phyloP scores from a whole-genome alignment of 2,888 invertebrate genomes.

The Smittia sp. region DNA sequence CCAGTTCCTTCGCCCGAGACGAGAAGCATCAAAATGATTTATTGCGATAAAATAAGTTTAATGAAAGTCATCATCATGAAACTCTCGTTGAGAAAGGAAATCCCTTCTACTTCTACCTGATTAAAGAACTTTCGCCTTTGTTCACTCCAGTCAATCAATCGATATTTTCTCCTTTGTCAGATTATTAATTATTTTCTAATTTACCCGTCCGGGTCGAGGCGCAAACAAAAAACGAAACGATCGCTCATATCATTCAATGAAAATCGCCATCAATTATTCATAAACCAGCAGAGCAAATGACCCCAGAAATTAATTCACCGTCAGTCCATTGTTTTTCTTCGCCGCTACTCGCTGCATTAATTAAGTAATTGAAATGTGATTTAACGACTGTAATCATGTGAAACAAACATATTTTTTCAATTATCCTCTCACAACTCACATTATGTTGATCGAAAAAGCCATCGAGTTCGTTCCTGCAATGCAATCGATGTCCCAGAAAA shows the following conservation, averaged over 20 bases:
- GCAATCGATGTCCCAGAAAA: neutral
- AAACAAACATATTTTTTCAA: constrained; percentile 26
- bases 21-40: constrained; percentile 20
- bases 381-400: constrained; percentile 17
- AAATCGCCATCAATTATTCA: constrained; percentile 3
- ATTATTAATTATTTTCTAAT: constrained; percentile 18
- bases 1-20: neutral
- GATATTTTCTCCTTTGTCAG: neutral
- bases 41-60: constrained; percentile 39
- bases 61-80: constrained; percentile 33
- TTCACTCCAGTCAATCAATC: neutral
- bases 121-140: constrained; percentile 6
- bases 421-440: neutral
- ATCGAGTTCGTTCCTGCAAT: neutral
- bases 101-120: constrained; percentile 8
- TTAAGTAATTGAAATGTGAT: constrained; percentile 19
- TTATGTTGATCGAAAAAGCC: neutral
- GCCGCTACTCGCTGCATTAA: constrained; percentile 5
- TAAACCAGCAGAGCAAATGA: neutral
- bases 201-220: neutral
- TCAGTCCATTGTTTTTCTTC: neutral
- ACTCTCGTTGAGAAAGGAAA: constrained; percentile 16
- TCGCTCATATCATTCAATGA: neutral
- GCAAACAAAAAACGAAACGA: neutral
- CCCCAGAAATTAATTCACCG: neutral